These are phyloP conservation scores for Paracentrotus lividus DNA, from an alignment of 53 echinoderm and acorn worm genomes.

Conservation along the genomic window DNA sequence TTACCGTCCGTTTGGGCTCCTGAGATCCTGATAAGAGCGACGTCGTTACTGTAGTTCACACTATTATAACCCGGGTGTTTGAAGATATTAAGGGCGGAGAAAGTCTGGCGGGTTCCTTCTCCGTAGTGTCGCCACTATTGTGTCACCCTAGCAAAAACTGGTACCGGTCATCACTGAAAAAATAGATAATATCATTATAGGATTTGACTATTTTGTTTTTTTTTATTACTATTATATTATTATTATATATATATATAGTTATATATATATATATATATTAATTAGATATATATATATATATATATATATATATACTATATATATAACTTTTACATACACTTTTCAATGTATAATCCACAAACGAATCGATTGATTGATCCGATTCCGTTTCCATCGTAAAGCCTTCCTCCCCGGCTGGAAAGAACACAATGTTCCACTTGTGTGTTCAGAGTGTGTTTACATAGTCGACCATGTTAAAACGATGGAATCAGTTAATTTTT, in stretches of 20 bases:
- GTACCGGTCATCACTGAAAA: neutral
- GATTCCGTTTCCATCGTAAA: no score
- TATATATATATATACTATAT: neutral
- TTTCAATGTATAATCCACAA: no score
- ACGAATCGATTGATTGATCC: no score
- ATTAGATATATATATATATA: neutral
- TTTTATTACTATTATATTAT: neutral
- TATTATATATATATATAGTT: neutral
- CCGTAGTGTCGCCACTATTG: neutral
- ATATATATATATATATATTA: neutral
- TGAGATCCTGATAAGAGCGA: slow-evolving; percentile 2
- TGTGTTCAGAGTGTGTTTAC: no score
- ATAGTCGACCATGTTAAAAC: no score
- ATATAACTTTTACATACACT: no score
- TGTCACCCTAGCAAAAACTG: slow-evolving; percentile 6
- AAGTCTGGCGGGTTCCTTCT: neutral
- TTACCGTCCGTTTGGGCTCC: neutral
- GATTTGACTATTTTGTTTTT: neutral
- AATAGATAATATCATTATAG: neutral
- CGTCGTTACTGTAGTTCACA: neutral
- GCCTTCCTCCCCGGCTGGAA: no score
- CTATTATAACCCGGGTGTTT: neutral
- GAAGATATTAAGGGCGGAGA: neutral
- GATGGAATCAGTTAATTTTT: no score
- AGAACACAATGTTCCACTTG: no score